Conservation (phyloP, 1,140 invertebrate genomes). For the Helicoverpa armigera region DNA sequence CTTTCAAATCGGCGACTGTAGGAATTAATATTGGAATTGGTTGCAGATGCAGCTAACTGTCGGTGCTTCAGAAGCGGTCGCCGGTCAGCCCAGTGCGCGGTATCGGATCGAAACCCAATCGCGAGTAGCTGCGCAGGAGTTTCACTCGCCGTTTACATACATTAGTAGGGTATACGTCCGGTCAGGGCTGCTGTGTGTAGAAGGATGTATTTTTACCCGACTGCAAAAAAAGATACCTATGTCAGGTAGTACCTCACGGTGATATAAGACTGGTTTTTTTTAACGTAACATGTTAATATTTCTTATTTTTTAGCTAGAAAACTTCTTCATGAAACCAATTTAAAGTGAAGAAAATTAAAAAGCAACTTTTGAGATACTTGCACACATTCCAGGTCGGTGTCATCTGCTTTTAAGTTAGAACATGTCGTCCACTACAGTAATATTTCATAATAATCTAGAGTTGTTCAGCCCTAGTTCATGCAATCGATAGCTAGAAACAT, state of each 20-base stretch:
- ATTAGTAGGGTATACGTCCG: constrained; percentile 21
- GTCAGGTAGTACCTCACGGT: too few relatives aligned
- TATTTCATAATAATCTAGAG: not conserved
- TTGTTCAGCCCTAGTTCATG: not conserved
- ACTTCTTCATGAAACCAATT: too few relatives aligned
- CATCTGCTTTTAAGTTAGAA: too few relatives aligned
- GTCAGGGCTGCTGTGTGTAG: not conserved
- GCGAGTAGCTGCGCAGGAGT: constrained; percentile 17
- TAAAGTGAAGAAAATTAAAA: too few relatives aligned
- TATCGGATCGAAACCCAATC: constrained; percentile 27
- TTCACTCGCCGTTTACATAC: constrained; percentile 40
- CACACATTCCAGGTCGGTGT: too few relatives aligned
- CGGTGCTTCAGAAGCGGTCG: not conserved
- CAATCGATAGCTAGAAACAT: constrained; percentile 34
- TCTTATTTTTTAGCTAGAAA: too few relatives aligned
- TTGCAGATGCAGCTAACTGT: not conserved
- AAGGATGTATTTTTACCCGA: not conserved
- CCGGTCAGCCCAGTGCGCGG: not conserved
- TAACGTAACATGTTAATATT: too few relatives aligned
- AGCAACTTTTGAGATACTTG: too few relatives aligned
- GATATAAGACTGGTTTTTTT: too few relatives aligned
- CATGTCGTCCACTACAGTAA: not conserved
- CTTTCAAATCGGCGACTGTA: not conserved
- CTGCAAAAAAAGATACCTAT: too few relatives aligned
- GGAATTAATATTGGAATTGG: constrained; percentile 7